Base-by-base conservation (phyloP, 2,888 invertebrate genomes). In the Lamellibrachia columna region DNA sequence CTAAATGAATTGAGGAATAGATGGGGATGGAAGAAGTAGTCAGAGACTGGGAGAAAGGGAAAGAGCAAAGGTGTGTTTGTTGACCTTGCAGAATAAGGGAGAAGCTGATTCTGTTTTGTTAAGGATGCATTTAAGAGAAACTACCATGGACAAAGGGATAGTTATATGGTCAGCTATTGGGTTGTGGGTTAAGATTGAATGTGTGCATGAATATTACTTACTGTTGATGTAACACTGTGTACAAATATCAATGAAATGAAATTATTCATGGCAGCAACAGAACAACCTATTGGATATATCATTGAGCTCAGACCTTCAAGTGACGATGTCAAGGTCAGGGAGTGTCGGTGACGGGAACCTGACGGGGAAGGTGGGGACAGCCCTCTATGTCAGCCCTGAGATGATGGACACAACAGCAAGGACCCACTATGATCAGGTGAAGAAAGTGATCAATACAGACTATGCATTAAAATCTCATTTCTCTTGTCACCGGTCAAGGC, bases 331-430 rank as follows among this genome's bases (percentile, higher is more conserved):
- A 91, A 91, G 28, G 91, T 91, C 91, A 40, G 91, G 53, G 11
- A 91, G 91, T 53, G 22, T 52, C 11, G 92, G 92, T 9, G 93
- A 93, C n/a, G 93, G 93, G 4, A 91, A 92, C 52, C 93, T 96
- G 93, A 98, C 98, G 0, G 98, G 98, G 0, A 97, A 98, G 97
- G 98, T 99, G 52, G 99, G 99, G 53, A 99, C 99, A 55, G 98
- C 98, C 0, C 97, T 99, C 0, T 99, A 99, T 96, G 98, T 98
- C 91, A 99, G 99, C 0, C 99, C 99, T 0, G 99, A 99, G 96
- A 97, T 99, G 1, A 95, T 96, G 94, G 98, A 98, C 96, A 98
- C 53, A 98, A 98, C 96, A 28, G 94, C 93, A 91, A 95, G 95
- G 93, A 94, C 95, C 8, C 95, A 95, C 15, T 97, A 97, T 94